phyloP scores from a whole-genome alignment of 2,797 vertebrate genomes.

The Rhinoraja longicauda region DNA sequence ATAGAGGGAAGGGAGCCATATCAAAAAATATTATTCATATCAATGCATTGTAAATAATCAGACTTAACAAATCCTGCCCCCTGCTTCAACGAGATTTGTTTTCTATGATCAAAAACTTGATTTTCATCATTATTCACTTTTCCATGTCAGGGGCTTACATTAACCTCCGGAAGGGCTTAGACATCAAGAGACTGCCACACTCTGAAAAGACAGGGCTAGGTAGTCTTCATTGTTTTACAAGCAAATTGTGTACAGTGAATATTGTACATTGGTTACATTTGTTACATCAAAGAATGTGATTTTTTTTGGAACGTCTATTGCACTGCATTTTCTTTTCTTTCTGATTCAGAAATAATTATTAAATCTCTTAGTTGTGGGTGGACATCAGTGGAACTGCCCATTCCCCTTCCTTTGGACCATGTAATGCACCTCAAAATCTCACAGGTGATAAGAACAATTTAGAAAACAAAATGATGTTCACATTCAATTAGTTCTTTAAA shows the following conservation, averaged over 20 bases:
- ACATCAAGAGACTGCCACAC: background rate
- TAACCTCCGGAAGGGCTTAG: background rate
- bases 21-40: background rate
- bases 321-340: background rate
- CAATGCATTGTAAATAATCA: background rate
- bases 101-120: background rate
- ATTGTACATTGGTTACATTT: background rate
- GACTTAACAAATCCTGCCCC: background rate
- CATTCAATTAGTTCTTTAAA: background rate
- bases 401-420: background rate
- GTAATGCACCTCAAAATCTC: background rate
- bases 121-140: background rate
- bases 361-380: background rate
- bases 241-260: background rate
- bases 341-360: background rate
- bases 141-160: background rate
- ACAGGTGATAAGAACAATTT: background rate
- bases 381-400: background rate
- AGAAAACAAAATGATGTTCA: background rate
- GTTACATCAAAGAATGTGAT: background rate
- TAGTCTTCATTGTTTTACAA: background rate
- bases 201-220: background rate
- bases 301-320: background rate
- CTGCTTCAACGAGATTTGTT: background rate
- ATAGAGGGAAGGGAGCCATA: background rate